Conservation (phyloP, 2,888 invertebrate species). For the Deroplatys truncata region DNA sequence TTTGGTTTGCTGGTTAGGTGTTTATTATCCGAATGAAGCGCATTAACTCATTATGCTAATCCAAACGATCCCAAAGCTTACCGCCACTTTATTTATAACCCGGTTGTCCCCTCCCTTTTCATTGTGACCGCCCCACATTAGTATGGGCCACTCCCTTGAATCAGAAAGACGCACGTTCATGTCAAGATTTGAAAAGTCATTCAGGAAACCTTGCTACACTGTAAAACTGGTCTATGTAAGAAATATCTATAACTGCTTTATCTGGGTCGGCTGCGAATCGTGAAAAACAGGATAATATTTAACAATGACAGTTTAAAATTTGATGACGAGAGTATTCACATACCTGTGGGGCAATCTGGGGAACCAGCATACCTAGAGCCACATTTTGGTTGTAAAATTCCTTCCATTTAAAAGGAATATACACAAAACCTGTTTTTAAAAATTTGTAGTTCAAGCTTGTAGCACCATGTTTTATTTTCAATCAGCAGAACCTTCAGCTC, state of each 20-base stretch:
- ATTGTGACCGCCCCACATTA: neutral
- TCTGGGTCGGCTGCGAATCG: neutral
- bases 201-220: neutral
- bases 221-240: neutral
- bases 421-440: too few species aligned
- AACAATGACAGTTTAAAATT: too few species aligned
- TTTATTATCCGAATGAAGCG: neutral
- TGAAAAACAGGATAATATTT: too few species aligned
- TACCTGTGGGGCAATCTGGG: too few species aligned
- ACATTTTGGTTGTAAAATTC: too few species aligned
- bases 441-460: too few species aligned
- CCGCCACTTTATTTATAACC: neutral
- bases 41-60: neutral
- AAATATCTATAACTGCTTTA: neutral
- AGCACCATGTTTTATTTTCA: too few species aligned
- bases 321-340: too few species aligned
- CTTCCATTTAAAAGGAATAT: too few species aligned
- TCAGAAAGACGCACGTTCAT: neutral
- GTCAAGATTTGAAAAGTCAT: neutral
- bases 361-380: too few species aligned
- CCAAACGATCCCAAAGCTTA: neutral
- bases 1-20: neutral
- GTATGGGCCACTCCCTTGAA: neutral
- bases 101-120: neutral
- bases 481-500: too few species aligned